phyloP scores from a whole-genome alignment of 1,140 invertebrate species.

The Gerris buenoi region DNA sequence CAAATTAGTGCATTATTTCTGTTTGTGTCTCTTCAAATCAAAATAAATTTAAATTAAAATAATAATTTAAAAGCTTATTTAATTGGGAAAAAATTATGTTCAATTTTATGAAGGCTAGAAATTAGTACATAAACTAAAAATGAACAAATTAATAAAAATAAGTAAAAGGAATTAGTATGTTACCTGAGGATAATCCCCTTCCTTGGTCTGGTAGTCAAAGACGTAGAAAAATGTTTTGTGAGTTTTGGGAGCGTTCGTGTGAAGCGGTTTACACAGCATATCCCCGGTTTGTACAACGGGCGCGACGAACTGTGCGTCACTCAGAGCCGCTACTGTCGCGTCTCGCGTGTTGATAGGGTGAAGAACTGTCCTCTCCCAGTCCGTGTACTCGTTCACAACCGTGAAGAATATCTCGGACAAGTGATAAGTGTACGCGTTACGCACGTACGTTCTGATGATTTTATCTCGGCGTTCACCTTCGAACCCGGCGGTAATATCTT shows the following conservation, averaged over 20 bases:
- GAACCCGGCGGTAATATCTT: conserved; percentile 75
- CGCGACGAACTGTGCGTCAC: conserved; percentile 80
- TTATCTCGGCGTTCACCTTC: conserved; percentile 74
- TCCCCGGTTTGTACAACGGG: conserved; percentile 70
- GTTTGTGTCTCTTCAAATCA: too few relatives aligned
- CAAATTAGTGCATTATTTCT: too few relatives aligned
- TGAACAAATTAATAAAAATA: too few relatives aligned
- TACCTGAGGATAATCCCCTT: conserved; percentile 77
- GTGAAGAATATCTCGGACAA: conserved; percentile 94
- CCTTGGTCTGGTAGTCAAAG: conserved; percentile 82
- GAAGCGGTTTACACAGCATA: conserved; percentile 39
- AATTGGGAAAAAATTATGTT: too few relatives aligned
- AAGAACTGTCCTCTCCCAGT: conserved; percentile 84
- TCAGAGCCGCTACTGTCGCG: conserved; percentile 77
- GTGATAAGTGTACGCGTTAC: conserved; percentile 87
- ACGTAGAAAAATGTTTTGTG: conserved; percentile 74
- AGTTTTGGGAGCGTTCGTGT: conserved; percentile 10
- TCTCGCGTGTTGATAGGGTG: conserved; percentile 85
- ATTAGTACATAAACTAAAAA: too few relatives aligned
- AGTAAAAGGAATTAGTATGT: too few relatives aligned
- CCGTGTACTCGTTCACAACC: conserved; percentile 89
- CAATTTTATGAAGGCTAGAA: too few relatives aligned
- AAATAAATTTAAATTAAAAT: too few relatives aligned
- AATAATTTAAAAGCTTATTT: too few relatives aligned
- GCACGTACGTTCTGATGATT: conserved; percentile 81